Base-by-base conservation (phyloP, 1,140 invertebrate species). In the Drosophila seguyi region DNA sequence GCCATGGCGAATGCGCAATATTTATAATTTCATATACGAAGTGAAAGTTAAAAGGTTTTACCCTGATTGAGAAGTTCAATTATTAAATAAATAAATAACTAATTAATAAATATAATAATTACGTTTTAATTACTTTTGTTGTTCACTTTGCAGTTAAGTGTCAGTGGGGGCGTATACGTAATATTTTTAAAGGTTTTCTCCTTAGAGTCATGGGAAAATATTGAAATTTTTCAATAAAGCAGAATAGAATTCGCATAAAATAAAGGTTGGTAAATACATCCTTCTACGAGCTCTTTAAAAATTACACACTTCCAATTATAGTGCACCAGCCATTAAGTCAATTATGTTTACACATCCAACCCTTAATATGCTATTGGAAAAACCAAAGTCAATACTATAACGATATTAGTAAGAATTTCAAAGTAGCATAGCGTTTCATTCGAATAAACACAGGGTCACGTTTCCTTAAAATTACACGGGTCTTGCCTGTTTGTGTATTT, bases 1-100 rank as follows among this genome's bases (percentile, higher is more conserved):
- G 11, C 27, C 48, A 27, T 38, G 38, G 31, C 67, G 58, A 61
- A 75, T 83, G 52, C 60, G 65, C 29, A 66, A 58, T 53, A 20
- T 58, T 47, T n/a, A 36, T 18, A 22, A 47, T 53, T 20, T 36
- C 5, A n/a, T 31, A 8, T 8, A 10, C 16, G 1, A 14, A 27
- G 4, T 8, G 6, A 25, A 22, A 10, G 14, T 57, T 14, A n/a
- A 62, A 59, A 10, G 34, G 31, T 8, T 45, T 13, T 13, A 10
- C 4, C 10, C 2, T 20, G 2, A 16, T 20, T 58, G 0, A 13
- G 0, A n/a, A 10, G 8, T 11, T 36, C 6, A 16, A 38, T 16
- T 13, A 18, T 31, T 13, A 18, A 6, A 50, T 11, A 6, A 31
- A 31, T 11, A 2, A 4, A n/a, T 6, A n/a, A 48, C 16, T n/a